Evolutionary conservation across 2,888 invertebrate species (phyloP), one percentile per base, ranked within the genome.

Genomic region (Lasioglossum calceatum): DNA sequence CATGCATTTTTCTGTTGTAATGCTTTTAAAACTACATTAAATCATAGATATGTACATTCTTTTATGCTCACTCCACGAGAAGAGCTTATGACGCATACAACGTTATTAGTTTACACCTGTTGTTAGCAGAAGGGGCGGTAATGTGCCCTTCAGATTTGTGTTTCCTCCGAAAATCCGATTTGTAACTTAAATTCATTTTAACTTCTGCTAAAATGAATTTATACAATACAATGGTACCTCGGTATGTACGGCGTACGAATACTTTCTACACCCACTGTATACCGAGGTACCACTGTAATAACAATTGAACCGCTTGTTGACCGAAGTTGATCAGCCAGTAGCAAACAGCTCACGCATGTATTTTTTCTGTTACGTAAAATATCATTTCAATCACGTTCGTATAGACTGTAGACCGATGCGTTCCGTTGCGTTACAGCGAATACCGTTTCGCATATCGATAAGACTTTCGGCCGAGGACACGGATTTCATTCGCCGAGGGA

Each of bases 21-120:
- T 47, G 47, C 50, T 77, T 54, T 75, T 70, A 67, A 36, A 77
- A 82, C 19, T 23, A 10, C 32, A 44, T 81, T 73, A 67, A 82
- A 82, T 81, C 67, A 36, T 67, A 44, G 32, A 67, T 67, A 23
- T 10, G 10, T 36, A 36, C 7, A 67, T 67, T 36, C 36, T 54
- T 39, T n/a, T 4, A 27, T 14, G 27, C n/a, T 61, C 61, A 12
- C 58, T 27, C 8, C 58, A 4, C 61, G 4, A 27, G 5, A 61
- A 61, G 4, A 61, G 61, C 14, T 27, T 61, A 27, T 27, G 61
- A 27, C 27, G 27, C 4, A n/a, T n/a, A n/a, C 10, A 10, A 58
- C 12, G 58, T 58, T 58, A 58, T n/a, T n/a, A 2, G 12, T 58
- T 58, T 58, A 58, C 32, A 32, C 32, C 32, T 32, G 32, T 32